Evolutionary conservation across 2,888 invertebrate species (phyloP).

Genomic region (Platypus cylindrus): DNA sequence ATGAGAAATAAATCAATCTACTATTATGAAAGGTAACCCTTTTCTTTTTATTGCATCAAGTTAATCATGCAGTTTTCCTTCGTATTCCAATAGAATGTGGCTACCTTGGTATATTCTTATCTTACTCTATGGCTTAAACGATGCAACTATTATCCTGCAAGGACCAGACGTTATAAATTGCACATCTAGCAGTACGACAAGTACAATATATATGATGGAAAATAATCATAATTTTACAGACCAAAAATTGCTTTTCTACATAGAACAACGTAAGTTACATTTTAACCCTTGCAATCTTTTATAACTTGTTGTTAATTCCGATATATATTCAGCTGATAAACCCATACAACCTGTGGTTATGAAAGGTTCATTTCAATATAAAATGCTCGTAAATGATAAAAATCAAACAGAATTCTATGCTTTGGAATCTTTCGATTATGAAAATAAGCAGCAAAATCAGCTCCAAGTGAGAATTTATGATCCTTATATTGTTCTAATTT

Average conservation of each 20-base stretch:
- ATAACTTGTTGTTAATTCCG: neutral
- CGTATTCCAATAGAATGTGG: too few species aligned
- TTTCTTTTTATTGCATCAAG: too few species aligned
- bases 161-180: slow-evolving; percentile 1
- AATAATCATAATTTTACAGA: slow-evolving; percentile 12
- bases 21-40: too few species aligned
- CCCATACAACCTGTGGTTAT: neutral
- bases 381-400: neutral
- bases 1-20: too few species aligned
- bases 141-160: too few species aligned
- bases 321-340: neutral
- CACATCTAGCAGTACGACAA: neutral
- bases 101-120: too few species aligned
- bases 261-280: slow-evolving; percentile 10
- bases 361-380: neutral
- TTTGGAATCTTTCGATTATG: slow-evolving; percentile 17
- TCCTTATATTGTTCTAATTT: neutral
- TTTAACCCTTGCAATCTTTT: neutral
- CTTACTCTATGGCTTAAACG: too few species aligned
- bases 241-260: slow-evolving; percentile 8
- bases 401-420: slow-evolving; percentile 8
- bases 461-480: too few species aligned
- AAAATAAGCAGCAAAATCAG: slow-evolving; percentile 7
- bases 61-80: too few species aligned
- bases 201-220: slow-evolving; percentile 11